Evolutionary conservation across 2,888 invertebrate species (phyloP).

Genomic region (Pollenia labialis): DNA sequence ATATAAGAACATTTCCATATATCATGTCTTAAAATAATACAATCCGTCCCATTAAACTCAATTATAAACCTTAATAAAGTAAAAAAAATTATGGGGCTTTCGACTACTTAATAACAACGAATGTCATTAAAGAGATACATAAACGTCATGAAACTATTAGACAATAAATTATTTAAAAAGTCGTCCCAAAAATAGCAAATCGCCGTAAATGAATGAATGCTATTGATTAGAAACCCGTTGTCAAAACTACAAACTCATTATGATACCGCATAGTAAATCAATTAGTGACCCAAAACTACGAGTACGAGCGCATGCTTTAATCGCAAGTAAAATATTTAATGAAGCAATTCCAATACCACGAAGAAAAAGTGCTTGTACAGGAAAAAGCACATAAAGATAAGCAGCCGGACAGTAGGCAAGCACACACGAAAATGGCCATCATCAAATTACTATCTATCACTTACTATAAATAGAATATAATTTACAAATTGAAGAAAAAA

Average conservation of each 20-base stretch:
- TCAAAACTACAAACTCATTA: constrained; percentile 5
- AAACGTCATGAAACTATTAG: neutral
- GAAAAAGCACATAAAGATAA: constrained; percentile 44
- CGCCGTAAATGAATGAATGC: neutral
- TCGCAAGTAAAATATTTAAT: neutral
- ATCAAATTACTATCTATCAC: constrained; percentile 14
- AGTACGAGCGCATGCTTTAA: neutral
- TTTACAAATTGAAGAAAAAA: constrained; percentile 1
- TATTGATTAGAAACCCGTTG: constrained; percentile 30
- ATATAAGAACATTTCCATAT: neutral
- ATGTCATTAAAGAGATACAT: neutral
- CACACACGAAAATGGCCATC: constrained; percentile 21
- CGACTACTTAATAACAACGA: neutral
- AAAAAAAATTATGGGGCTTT: neutral
- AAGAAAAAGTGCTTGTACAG: neutral
- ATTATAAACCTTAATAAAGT: neutral
- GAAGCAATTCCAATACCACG: neutral
- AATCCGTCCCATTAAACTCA: constrained; percentile 5
- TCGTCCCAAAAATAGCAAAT: constrained; percentile 13
- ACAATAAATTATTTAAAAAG: constrained; percentile 18
- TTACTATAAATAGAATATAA: constrained; percentile 29
- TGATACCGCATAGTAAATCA: constrained; percentile 43
- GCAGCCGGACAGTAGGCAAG: neutral
- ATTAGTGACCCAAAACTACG: constrained; percentile 37
- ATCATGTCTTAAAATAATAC: no score